Base-by-base conservation (phyloP, 1,140 invertebrate genomes). In the Drosophila navojoa region DNA sequence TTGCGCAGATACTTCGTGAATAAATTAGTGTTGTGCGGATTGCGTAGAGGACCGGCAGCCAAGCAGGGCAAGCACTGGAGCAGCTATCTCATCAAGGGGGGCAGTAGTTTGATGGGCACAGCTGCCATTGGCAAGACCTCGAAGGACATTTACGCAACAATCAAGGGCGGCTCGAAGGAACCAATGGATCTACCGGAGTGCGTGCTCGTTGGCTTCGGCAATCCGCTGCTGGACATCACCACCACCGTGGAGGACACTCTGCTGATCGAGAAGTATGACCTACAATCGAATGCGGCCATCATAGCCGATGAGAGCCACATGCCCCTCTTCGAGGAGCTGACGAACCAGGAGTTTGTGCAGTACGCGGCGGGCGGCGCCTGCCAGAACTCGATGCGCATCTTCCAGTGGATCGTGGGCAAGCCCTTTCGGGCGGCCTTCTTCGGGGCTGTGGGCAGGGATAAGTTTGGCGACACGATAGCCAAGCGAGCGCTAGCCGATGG, bases 401-500 rank as follows among this genome's bases (percentile, higher is more conserved):
- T 96, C 6, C 98, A 99, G 93, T 99, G 98, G 98, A 94, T 99
- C 62, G 86, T 99, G n/a, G 94, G 95, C 40, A 95, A 95, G 76
- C 96, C 97, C 2, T 95, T 95, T 53, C 92, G 96, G 0, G 93
- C 95, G n/a, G 95, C 95, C 5, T 99, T 97, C 92, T 97, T 98
- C 92, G 99, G 99, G 0, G 98, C 96, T 85, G 96, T 99, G n/a
- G 98, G 98, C 0, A 94, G 95, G 70, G 99, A 99, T 90, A 95
- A 97, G 60, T 99, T 96, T 90, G 97, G 97, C 0, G 93, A 96
- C 75, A 98, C 97, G 68, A 93, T 99, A 50, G 94, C 95, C 81
- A 94, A 97, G 52, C 95, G 95, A 92, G 97, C 98, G 0, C 93
- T 92, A 15, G 94, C 94, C 35, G 96, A 96, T 79, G 98, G 98